Evolutionary conservation across 2,797 vertebrate species (phyloP).

Genomic region (Amniataba percoides): DNA sequence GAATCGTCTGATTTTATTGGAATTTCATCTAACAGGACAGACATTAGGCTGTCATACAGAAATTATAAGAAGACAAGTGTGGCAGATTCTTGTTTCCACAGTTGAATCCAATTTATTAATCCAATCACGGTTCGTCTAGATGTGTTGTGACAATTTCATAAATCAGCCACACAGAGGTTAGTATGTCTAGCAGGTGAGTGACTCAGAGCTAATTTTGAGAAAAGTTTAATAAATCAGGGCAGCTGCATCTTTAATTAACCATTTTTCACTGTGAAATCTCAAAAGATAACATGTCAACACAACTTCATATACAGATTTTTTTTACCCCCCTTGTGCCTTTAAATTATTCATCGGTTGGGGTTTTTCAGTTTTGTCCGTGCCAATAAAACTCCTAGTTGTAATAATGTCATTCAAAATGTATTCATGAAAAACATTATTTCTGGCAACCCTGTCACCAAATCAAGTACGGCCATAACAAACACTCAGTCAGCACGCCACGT

Average conservation of each 20-base stretch:
- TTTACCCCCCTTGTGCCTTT: background rate
- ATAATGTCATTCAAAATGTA: slow-evolving; percentile 19
- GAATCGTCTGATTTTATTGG: background rate
- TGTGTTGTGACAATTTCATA: slow-evolving; percentile 3
- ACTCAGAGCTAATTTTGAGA: background rate
- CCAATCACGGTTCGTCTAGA: background rate
- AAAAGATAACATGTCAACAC: slow-evolving; percentile 3
- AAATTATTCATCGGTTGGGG: slow-evolving; percentile 10
- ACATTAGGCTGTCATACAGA: background rate
- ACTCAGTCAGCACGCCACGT: background rate
- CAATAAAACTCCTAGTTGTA: background rate
- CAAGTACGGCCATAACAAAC: slow-evolving; percentile 14
- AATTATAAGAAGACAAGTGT: background rate
- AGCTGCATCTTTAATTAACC: background rate
- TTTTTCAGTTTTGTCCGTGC: background rate
- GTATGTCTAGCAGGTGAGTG: background rate
- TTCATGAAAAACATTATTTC: slow-evolving; percentile 4
- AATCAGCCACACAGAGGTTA: slow-evolving; percentile 1
- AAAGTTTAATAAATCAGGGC: background rate
- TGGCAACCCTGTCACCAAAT: background rate
- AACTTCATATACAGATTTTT: background rate
- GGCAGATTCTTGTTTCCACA: background rate
- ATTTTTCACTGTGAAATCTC: background rate
- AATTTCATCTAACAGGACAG: background rate
- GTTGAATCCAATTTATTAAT: background rate